Evolutionary conservation across 1,140 invertebrate genomes (phyloP).

Genomic region (Lucilia sericata): DNA sequence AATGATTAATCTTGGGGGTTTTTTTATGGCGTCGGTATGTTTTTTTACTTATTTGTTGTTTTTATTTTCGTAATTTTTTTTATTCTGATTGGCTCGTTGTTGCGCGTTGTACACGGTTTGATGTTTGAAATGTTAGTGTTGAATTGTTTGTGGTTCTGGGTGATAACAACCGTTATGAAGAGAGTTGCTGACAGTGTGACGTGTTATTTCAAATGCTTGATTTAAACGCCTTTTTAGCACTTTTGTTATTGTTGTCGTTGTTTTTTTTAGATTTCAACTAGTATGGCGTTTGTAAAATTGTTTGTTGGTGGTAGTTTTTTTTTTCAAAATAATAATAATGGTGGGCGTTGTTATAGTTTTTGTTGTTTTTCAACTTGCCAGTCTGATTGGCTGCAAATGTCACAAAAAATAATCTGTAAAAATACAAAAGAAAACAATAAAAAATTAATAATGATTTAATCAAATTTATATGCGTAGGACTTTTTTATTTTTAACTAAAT

Average conservation of each 20-base stretch:
- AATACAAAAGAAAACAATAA: neutral
- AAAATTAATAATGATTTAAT: neutral
- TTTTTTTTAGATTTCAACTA: neutral
- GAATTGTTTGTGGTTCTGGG: neutral
- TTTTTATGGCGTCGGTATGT: neutral
- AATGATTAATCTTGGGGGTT: neutral
- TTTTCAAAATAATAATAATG: neutral
- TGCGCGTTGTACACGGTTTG: neutral
- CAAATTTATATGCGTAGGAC: too few species aligned
- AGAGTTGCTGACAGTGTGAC: constrained; percentile 26
- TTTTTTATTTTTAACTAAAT: too few species aligned
- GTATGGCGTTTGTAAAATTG: constrained; percentile 13
- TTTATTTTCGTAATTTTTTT: neutral
- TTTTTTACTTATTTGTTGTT: too few species aligned
- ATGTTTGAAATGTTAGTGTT: neutral
- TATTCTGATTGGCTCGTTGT: neutral
- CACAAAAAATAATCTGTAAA: neutral
- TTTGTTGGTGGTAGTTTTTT: neutral
- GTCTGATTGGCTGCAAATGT: constrained; percentile 6
- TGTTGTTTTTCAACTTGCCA: neutral
- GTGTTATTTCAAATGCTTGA: constrained; percentile 41
- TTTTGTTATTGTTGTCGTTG: neutral
- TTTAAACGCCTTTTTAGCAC: constrained; percentile 31
- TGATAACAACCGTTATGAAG: constrained; percentile 38
- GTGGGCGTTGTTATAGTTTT: constrained; percentile 14